Percentiles rank a stretch among this genome's conserved stretches.
These are phyloP conservation scores for Arge pagana DNA, from an alignment of 2,888 invertebrate species.

Conservation along the genomic window DNA sequence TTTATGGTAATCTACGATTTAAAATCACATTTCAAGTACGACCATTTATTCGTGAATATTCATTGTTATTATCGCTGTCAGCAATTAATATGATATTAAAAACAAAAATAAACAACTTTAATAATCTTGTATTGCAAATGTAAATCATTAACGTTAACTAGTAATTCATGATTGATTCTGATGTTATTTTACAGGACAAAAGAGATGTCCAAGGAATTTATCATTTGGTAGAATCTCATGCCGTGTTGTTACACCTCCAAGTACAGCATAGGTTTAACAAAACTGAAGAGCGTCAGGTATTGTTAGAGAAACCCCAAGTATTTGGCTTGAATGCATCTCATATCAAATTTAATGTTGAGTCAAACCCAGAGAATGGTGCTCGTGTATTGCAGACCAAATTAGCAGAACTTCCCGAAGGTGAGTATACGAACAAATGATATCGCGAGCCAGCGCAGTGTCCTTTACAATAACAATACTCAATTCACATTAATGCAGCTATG, in stretches of 20 bases:
- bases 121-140: too few species aligned
- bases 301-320: slow-evolving; percentile 27
- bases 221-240: slow-evolving; percentile 49
- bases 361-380: slow-evolving; percentile 26
- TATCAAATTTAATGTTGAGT: slow-evolving; percentile 33
- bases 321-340: slow-evolving; percentile 40
- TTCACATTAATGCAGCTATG: too few species aligned
- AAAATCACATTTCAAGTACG: too few species aligned
- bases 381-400: slow-evolving; percentile 38
- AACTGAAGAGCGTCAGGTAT: slow-evolving; percentile 35
- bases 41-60: too few species aligned
- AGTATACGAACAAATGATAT: not conserved
- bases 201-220: slow-evolving; percentile 44
- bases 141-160: too few species aligned
- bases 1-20: slow-evolving; percentile 41
- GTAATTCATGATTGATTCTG: too few species aligned
- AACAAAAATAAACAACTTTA: too few species aligned
- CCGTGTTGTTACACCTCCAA: slow-evolving; percentile 46
- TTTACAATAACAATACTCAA: too few species aligned
- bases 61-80: too few species aligned
- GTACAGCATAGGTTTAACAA: slow-evolving; percentile 45
- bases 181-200: slow-evolving; percentile 34
- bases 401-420: slow-evolving; percentile 47
- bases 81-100: too few species aligned
- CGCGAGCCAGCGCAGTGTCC: not conserved